Base-by-base conservation (phyloP, 2,113 vertebrate species). In the Megaptera novaeangliae region DNA sequence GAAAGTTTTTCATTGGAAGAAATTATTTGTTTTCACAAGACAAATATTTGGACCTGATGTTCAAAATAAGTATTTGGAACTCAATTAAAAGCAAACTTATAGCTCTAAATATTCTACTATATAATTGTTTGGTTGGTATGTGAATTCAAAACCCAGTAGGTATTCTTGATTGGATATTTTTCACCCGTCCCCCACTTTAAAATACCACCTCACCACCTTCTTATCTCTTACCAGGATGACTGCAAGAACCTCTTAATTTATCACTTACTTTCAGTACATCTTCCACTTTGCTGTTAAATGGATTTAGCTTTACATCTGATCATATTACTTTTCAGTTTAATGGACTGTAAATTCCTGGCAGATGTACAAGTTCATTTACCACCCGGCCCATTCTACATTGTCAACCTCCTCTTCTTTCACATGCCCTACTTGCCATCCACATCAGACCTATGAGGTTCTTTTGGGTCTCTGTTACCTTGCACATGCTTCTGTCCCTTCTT, bases 1-100 rank as follows among this genome's bases (percentile, higher is more conserved):
- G 46, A 91, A 81, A 71, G 23, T 29, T 81, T 97, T 97, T 93
- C 46, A 91, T 78, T 95, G 88, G 55, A 92, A 92, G 71, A 55
- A 49, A 72, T 85, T 84, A 46, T 84, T 85, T 94, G 52, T 85
- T 97, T 97, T 95, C 69, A 81, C 6, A 81, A 91, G 64, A 68
- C 8, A 95, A 84, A 80, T 95, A 95, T 81, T 98, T 95, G 86
- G 86, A 94, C 39, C 27, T 94, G 39, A 81, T 88, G 20, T 91
- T 97, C 20, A 81, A 88, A 52, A 74, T 18, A 89, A 80, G 83
- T 95, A 94, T 75, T 98, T 95, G 86, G 82, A 95, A 34, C 23
- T 90, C 14, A 95, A 81, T 96, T 83, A 91, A 91, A 92, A 88
- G 8, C n/a, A 90, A 74, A 82, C 11, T 4, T 92, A 74, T 15